These are phyloP conservation scores for Thereva unica DNA, from an alignment of 2,888 invertebrate species.

Conservation along the genomic window DNA sequence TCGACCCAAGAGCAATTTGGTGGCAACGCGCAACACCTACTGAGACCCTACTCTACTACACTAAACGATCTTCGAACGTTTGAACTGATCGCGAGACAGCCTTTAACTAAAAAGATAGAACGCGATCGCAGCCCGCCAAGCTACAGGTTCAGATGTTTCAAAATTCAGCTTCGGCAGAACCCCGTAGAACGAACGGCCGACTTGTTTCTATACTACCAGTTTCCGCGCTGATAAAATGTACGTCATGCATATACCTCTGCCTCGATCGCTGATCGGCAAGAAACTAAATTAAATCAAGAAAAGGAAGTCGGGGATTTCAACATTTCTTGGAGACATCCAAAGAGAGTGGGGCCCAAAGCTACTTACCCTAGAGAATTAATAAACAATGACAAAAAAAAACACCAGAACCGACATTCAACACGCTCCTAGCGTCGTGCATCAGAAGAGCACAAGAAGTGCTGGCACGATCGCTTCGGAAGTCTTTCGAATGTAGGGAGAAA, in stretches of 20 bases:
- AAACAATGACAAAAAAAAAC: background rate
- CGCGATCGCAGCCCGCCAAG: background rate
- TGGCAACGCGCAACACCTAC: too few species aligned
- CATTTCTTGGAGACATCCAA: conserved; percentile 27
- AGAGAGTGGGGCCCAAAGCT: conserved; percentile 4
- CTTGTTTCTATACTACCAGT: too few species aligned
- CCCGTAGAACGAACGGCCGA: too few species aligned
- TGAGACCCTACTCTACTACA: background rate
- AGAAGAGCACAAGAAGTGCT: too few species aligned
- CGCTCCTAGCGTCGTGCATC: background rate
- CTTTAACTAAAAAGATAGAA: conserved; percentile 9
- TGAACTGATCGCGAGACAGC: conserved; percentile 14
- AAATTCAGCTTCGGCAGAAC: too few species aligned
- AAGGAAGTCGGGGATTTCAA: conserved; percentile 12
- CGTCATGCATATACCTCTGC: too few species aligned
- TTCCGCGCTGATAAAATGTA: too few species aligned
- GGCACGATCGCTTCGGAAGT: too few species aligned
- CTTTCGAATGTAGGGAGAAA: too few species aligned
- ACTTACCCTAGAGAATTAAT: background rate
- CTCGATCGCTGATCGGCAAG: conserved; percentile 23
- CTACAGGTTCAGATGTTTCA: too few species aligned
- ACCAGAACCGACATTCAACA: conserved; percentile 15
- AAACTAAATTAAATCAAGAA: conserved; percentile 29
- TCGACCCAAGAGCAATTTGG: too few species aligned
- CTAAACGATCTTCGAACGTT: conserved; percentile 1